Evolutionary conservation across 2,888 invertebrate species (phyloP).

Genomic region (Scotopteryx bipunctaria): DNA sequence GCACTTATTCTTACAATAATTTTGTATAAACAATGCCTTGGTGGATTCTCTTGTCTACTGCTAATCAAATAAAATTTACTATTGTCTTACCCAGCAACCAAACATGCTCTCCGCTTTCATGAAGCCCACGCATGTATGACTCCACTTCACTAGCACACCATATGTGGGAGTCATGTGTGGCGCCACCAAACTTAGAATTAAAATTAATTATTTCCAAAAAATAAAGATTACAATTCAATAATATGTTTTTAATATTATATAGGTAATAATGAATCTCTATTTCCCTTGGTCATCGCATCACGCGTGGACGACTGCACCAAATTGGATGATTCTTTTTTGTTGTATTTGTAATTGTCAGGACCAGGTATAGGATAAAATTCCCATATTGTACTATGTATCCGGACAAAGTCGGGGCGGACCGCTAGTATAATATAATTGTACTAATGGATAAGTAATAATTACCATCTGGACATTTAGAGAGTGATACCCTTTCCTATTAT

Average conservation of each 20-base stretch:
- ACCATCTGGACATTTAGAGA: slow-evolving; percentile 39
- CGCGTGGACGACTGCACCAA: too few relatives aligned
- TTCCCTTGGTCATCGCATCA: too few relatives aligned
- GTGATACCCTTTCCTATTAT: slow-evolving; percentile 39
- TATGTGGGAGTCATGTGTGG: slow-evolving; percentile 6
- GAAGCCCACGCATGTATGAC: slow-evolving; percentile 23
- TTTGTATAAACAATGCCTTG: neutral
- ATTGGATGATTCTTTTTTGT: too few relatives aligned
- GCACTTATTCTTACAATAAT: neutral
- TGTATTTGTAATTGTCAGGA: too few relatives aligned
- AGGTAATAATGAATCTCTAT: too few relatives aligned
- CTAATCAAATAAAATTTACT: neutral
- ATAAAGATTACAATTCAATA: neutral
- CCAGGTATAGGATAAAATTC: too few relatives aligned
- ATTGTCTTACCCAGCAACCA: slow-evolving; percentile 31
- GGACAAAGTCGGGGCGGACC: too few relatives aligned
- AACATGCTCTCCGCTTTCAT: slow-evolving; percentile 31
- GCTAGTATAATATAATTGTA: too few relatives aligned
- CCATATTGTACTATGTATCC: too few relatives aligned
- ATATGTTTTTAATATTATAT: too few relatives aligned
- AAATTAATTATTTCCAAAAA: slow-evolving; percentile 4
- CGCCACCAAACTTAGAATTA: slow-evolving; percentile 9
- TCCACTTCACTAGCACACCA: slow-evolving; percentile 7
- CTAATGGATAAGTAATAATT: neutral
- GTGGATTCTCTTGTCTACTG: neutral